phyloP scores from a whole-genome alignment of 2,113 vertebrate genomes.

The Corydoras sp. region DNA sequence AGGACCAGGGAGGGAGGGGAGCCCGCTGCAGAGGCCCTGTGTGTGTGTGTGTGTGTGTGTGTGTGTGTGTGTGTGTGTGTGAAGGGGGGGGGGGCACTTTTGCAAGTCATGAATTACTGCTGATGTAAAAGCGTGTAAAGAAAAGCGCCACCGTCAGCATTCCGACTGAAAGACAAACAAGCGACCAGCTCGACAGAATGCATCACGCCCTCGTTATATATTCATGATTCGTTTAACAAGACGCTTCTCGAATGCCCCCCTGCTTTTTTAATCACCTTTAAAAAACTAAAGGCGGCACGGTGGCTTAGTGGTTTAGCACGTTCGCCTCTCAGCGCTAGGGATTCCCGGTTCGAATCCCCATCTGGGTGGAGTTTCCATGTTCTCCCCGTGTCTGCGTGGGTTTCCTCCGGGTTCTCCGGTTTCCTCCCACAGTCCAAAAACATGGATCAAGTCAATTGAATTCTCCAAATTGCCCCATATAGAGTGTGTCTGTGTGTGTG shows the following conservation, averaged over 20 bases:
- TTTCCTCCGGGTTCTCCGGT: no score
- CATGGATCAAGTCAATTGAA: no score
- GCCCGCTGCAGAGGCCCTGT: slow-evolving; percentile 60
- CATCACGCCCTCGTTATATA: neutral
- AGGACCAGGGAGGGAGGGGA: slow-evolving; percentile 41
- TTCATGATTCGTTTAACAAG: neutral
- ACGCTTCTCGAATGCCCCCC: neutral
- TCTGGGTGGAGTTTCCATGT: no score
- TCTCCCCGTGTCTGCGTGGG: no score
- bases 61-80: neutral
- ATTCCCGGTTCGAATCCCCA: no score
- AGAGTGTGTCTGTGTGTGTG: no score
- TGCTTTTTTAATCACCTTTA: no score
- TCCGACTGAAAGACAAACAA: neutral
- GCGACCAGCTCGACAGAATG: neutral
- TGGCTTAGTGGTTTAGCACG: no score
- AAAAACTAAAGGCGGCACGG: no score
- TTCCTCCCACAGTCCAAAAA: no score
- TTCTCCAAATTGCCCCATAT: no score
- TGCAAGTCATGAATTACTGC: slow-evolving; percentile 29
- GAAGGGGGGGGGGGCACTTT: slow-evolving; percentile 10
- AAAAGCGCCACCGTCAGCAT: slow-evolving; percentile 20
- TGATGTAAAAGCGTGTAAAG: slow-evolving; percentile 12
- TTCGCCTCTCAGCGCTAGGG: no score
- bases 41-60: neutral